phyloP scores from a whole-genome alignment of 1,140 invertebrate species.

The Heliconius congener region DNA sequence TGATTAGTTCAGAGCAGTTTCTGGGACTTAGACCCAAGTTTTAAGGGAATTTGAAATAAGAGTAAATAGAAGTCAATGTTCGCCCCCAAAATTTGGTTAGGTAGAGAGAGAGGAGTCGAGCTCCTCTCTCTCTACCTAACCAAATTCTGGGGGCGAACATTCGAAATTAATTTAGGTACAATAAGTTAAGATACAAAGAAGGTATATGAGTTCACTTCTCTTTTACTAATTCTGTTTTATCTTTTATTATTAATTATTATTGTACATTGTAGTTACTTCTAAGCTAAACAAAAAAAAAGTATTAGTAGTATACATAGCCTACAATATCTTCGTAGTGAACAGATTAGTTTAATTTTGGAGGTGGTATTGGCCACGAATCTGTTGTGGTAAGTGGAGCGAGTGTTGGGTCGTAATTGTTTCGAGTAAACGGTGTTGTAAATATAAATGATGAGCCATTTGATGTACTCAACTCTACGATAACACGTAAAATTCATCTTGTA shows the following conservation, averaged over 20 bases:
- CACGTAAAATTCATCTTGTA: not conserved
- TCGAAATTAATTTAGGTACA: no score
- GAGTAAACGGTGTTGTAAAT: slow-evolving; percentile 30
- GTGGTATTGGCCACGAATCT: slow-evolving; percentile 46
- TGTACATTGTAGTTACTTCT: no score
- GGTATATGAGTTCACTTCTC: not conserved
- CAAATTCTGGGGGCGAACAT: no score
- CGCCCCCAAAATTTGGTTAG: no score
- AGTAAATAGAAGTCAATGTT: no score
- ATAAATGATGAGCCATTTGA: slow-evolving; percentile 29
- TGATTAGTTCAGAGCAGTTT: no score
- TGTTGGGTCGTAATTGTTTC: slow-evolving; percentile 47
- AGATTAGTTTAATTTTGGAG: slow-evolving; percentile 38
- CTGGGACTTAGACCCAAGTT: no score
- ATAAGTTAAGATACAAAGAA: not conserved
- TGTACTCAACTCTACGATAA: not conserved
- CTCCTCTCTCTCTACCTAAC: no score
- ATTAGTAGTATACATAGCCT: not conserved
- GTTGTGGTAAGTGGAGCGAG: slow-evolving; percentile 52
- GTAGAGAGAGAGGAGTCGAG: no score
- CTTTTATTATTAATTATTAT: not conserved
- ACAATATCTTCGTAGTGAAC: not conserved
- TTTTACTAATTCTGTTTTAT: not conserved
- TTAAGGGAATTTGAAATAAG: no score
- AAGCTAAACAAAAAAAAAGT: no score